These are phyloP conservation scores for Arrhopalites spinosus DNA, from an alignment of 2,888 invertebrate species.

Conservation along the genomic window DNA sequence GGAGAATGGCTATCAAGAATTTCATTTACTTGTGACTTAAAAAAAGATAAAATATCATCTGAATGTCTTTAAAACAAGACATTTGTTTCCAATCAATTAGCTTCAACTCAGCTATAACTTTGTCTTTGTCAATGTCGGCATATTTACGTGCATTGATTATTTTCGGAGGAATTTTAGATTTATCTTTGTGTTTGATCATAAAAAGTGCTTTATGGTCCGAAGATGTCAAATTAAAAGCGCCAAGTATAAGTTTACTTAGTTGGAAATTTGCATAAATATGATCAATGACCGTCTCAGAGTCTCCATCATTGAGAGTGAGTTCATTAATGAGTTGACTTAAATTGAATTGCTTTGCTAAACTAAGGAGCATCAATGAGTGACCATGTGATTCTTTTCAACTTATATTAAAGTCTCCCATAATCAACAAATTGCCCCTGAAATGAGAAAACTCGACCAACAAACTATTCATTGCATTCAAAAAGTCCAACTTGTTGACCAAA, in stretches of 20 bases:
- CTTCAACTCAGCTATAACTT: not conserved
- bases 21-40: not conserved
- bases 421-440: not conserved
- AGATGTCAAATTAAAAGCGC: not conserved
- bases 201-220: not conserved
- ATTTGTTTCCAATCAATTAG: not conserved
- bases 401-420: slow-evolving; percentile 12
- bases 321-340: not conserved
- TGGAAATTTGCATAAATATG: not conserved
- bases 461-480: not conserved
- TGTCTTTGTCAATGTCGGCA: not conserved
- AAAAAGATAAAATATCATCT: not conserved
- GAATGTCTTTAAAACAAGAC: not conserved
- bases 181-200: not conserved
- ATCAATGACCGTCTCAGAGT: not conserved
- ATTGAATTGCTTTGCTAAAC: not conserved
- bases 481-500: not conserved
- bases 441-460: not conserved
- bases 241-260: not conserved
- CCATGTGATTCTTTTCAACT: not conserved
- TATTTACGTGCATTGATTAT: not conserved
- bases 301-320: not conserved
- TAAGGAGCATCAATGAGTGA: not conserved
- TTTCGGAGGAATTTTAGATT: not conserved
- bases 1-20: not conserved